These are phyloP conservation scores for Drosophila miranda DNA, from an alignment of 1,140 invertebrate species.

Conservation along the genomic window DNA sequence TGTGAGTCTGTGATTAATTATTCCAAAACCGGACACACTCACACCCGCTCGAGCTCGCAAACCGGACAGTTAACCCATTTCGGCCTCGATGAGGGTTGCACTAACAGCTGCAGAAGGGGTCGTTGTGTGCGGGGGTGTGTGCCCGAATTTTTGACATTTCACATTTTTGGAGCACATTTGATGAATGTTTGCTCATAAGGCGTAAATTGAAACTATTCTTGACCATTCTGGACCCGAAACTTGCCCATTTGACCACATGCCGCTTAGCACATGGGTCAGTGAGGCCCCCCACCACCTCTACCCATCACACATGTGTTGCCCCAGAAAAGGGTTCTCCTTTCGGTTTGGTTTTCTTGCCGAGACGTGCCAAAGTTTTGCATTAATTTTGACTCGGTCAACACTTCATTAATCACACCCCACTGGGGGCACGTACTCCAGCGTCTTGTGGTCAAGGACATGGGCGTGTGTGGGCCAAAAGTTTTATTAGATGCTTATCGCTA, in stretches of 20 bases:
- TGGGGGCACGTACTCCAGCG: conserved; percentile 42
- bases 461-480: conserved; percentile 47
- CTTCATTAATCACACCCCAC: conserved; percentile 72
- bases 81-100: conserved; percentile 71
- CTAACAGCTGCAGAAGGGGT: conserved; percentile 54
- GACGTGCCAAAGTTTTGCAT: conserved; percentile 53
- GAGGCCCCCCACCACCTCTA: neutral
- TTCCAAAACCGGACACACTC: conserved; percentile 78
- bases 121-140: conserved; percentile 2
- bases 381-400: conserved; percentile 78
- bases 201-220: conserved; percentile 78
- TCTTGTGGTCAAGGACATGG: conserved; percentile 63
- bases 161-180: conserved; percentile 59
- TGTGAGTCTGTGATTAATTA: conserved; percentile 80
- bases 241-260: conserved; percentile 69
- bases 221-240: conserved; percentile 45
- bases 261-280: conserved; percentile 70
- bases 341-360: conserved; percentile 61
- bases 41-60: conserved; percentile 38
- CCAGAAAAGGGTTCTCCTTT: conserved; percentile 20
- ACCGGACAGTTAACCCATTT: conserved; percentile 77
- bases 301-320: conserved; percentile 47
- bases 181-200: conserved; percentile 77
- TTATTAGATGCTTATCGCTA: conserved; percentile 64
- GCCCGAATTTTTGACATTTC: conserved; percentile 69